These are phyloP conservation scores for Gallinago nigripennis DNA, from an alignment of 2,797 vertebrate species.

Conservation along the genomic window DNA sequence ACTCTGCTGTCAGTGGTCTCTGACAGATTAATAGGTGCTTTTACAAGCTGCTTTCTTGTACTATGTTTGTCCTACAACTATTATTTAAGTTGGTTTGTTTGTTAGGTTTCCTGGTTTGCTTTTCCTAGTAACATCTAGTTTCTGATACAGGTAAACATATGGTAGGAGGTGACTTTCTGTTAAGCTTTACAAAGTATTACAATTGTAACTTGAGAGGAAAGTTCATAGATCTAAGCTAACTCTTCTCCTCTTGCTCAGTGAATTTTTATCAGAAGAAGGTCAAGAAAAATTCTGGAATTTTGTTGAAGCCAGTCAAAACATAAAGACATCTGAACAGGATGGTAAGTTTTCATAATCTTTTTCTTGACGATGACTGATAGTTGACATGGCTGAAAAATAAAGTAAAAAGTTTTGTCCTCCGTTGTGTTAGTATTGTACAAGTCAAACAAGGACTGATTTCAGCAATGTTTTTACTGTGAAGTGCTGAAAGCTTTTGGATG, in stretches of 20 bases:
- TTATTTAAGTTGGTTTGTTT: background rate
- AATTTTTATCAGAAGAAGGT: conserved; percentile 95
- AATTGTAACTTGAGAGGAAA: background rate
- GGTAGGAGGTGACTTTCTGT: background rate
- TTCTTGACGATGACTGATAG: background rate
- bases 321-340: conserved; percentile 81
- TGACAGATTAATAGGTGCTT: background rate
- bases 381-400: background rate
- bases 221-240: background rate
- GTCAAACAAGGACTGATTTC: background rate
- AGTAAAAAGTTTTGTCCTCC: background rate
- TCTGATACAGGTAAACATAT: background rate
- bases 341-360: conserved; percentile 73
- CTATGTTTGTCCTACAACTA: background rate
- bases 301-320: conserved; percentile 88
- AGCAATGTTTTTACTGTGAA: background rate
- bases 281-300: conserved; percentile 96
- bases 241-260: conserved; percentile 78
- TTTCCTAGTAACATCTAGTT: background rate
- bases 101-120: background rate
- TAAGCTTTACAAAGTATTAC: background rate
- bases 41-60: background rate
- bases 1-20: background rate
- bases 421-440: background rate
- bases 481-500: background rate